A percentile compares a stretch with the other conserved stretches of the same genome.
phyloP scores from a whole-genome alignment of 2,113 vertebrate genomes.

The Pelvicachromis taeniatus region DNA sequence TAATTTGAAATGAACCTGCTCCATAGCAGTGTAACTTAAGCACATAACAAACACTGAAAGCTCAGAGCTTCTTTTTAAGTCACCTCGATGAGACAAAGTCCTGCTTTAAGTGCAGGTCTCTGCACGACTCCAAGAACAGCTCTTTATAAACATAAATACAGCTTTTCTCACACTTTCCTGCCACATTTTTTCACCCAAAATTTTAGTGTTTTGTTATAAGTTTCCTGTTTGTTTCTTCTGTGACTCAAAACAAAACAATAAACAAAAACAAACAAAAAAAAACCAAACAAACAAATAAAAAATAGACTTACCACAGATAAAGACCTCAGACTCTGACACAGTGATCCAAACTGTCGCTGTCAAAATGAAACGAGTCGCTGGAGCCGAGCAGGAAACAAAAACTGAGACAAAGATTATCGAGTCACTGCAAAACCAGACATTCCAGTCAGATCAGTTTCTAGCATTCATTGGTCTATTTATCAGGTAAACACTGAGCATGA shows the following conservation, averaged over 20 bases:
- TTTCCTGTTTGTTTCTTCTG: accelerated
- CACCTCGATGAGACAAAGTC: too few species aligned
- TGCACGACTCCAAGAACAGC: too few species aligned
- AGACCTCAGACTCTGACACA: accelerated
- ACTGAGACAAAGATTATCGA: accelerated
- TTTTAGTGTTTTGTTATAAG: accelerated
- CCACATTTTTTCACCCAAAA: not conserved
- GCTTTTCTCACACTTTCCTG: not conserved
- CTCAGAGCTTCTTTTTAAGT: too few species aligned
- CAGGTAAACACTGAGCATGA: accelerated
- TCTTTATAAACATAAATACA: too few species aligned
- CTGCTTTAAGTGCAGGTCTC: too few species aligned
- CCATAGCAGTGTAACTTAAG: too few species aligned
- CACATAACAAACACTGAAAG: too few species aligned
- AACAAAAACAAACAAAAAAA: not conserved
- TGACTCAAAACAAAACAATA: not conserved
- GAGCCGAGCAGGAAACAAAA: not conserved
- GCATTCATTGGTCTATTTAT: accelerated
- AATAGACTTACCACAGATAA: not conserved
- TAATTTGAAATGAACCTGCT: too few species aligned
- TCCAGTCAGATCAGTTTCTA: accelerated
- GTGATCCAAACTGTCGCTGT: accelerated
- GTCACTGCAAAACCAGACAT: accelerated
- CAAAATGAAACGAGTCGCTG: accelerated
- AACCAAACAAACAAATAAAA: not conserved